Conservation (phyloP, 2,888 invertebrate species). For the Ennomos erosarius region DNA sequence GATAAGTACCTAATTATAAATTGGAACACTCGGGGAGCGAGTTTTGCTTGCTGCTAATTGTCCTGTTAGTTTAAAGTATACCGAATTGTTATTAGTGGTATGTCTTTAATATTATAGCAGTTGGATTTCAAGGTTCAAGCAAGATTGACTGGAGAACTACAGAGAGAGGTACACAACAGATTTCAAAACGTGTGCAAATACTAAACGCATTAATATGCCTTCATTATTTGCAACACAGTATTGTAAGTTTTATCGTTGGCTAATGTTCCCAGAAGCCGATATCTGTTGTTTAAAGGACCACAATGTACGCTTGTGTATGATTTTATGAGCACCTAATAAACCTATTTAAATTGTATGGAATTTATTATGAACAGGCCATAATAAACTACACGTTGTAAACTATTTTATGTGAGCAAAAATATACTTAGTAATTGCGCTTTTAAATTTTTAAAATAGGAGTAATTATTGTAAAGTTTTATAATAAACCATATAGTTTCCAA, state of each 20-base stretch:
- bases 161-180: too few species aligned
- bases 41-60: too few species aligned
- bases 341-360: constrained; percentile 35
- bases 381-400: constrained; percentile 19
- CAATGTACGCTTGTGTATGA: constrained; percentile 30
- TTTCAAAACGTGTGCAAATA: too few species aligned
- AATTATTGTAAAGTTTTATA: too few species aligned
- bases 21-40: too few species aligned
- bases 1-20: too few species aligned
- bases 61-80: too few species aligned
- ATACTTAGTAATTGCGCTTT: constrained; percentile 5
- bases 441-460: neutral
- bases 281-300: constrained; percentile 31
- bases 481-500: too few species aligned
- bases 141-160: constrained; percentile 9
- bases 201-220: neutral
- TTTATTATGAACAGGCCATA: constrained; percentile 26
- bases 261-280: constrained; percentile 26
- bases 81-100: too few species aligned
- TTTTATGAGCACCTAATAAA: constrained; percentile 39
- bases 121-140: neutral
- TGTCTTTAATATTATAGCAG: too few species aligned
- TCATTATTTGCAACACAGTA: constrained; percentile 21
- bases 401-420: constrained; percentile 27
- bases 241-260: constrained; percentile 18